phyloP scores from a whole-genome alignment of 2,797 vertebrate species.

The Jordanella pulchra region DNA sequence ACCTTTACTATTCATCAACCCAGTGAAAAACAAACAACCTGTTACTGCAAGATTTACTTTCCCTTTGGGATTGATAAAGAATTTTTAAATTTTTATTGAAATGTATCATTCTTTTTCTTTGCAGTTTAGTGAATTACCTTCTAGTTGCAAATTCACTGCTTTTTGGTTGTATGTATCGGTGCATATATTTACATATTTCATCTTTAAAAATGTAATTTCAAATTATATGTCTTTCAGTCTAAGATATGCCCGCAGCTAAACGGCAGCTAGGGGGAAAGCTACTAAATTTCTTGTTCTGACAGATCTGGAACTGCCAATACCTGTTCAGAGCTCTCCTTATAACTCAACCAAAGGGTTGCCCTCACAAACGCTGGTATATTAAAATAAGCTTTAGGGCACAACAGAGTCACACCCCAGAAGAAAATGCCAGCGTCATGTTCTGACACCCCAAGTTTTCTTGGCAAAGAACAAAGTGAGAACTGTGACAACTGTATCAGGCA shows the following conservation, averaged over 20 bases:
- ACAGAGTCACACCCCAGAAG: constrained; percentile 46
- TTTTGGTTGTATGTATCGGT: no score
- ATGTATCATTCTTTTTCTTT: background rate
- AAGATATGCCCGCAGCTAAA: constrained; percentile 4
- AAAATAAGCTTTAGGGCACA: constrained; percentile 39
- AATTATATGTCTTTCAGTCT: background rate
- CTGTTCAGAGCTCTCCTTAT: constrained; percentile 48
- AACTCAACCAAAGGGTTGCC: constrained; percentile 41
- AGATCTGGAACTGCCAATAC: constrained; percentile 39
- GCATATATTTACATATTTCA: background rate
- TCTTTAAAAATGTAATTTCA: background rate
- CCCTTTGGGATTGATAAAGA: no score
- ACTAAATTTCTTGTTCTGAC: constrained; percentile 22
- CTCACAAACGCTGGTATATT: constrained; percentile 12
- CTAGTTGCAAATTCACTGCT: background rate
- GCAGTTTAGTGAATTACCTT: background rate
- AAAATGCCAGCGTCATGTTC: constrained; percentile 40
- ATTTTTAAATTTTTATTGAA: no score
- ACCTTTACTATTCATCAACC: no score
- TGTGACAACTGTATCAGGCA: background rate
- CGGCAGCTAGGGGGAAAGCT: background rate
- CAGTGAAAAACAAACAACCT: no score
- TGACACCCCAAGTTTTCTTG: constrained; percentile 5
- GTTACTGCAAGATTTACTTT: no score
- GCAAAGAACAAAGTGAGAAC: background rate